Percentiles rank a stretch among this genome's conserved stretches.
These are phyloP conservation scores for Zelostemma sp. DNA, from an alignment of 1,140 invertebrate genomes.

Conservation along the genomic window DNA sequence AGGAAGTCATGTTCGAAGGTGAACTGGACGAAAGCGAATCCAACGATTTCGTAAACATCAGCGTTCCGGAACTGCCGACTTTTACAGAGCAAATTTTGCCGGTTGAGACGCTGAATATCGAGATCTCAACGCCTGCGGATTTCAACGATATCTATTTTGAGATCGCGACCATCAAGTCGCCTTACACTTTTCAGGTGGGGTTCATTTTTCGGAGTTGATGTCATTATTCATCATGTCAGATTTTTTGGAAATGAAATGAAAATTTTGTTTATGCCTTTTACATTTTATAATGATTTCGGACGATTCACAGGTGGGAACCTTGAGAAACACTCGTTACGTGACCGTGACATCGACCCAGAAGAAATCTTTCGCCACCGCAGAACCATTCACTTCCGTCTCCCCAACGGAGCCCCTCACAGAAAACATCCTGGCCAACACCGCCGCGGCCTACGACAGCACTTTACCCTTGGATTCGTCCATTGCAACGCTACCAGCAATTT, in stretches of 20 bases:
- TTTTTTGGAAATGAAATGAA: constrained; percentile 3
- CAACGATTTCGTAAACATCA: constrained; percentile 58
- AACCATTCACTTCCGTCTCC: constrained; percentile 71
- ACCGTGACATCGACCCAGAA: constrained; percentile 87
- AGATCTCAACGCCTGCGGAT: constrained; percentile 87
- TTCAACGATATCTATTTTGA: constrained; percentile 87
- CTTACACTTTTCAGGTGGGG: constrained; percentile 87
- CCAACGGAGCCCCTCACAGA: constrained; percentile 84
- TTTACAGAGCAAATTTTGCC: constrained; percentile 69
- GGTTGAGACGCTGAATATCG: constrained; percentile 84
- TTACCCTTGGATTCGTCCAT: constrained; percentile 81
- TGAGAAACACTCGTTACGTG: constrained; percentile 88
- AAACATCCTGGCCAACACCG: constrained; percentile 86
- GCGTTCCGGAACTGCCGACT: constrained; percentile 56
- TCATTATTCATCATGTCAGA: neutral
- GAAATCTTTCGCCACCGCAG: constrained; percentile 77
- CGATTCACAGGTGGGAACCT: constrained; percentile 78
- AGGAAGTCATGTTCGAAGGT: constrained; percentile 66
- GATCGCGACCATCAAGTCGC: constrained; percentile 90
- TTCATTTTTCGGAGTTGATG: neutral
- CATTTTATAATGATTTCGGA: neutral
- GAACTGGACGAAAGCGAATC: constrained; percentile 78
- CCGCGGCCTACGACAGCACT: constrained; percentile 79
- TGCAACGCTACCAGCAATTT: constrained; percentile 84
- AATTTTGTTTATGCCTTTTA: neutral